Conservation (phyloP, 2,888 invertebrate genomes). For the Tipula helvola region DNA sequence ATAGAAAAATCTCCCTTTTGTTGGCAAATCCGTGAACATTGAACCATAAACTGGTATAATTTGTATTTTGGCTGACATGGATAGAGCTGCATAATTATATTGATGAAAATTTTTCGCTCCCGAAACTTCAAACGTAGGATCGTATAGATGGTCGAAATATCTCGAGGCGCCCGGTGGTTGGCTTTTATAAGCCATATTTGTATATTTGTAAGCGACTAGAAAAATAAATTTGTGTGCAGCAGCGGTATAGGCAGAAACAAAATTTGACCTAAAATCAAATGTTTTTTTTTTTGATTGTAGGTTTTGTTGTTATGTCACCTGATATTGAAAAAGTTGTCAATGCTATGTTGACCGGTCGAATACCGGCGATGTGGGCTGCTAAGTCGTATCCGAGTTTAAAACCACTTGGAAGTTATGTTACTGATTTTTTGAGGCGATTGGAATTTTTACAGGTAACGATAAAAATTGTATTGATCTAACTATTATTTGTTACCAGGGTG, state of each 20-base stretch:
- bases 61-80: slow-evolving; percentile 17
- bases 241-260: neutral
- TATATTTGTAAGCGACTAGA: slow-evolving; percentile 13
- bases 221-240: slow-evolving; percentile 7
- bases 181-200: slow-evolving; percentile 19
- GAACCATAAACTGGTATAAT: slow-evolving; percentile 18
- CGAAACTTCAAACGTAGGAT: slow-evolving; percentile 18
- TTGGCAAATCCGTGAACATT: slow-evolving; percentile 21
- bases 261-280: slow-evolving; percentile 6
- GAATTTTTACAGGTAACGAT: slow-evolving; percentile 64
- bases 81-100: slow-evolving; percentile 16
- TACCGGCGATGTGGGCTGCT: slow-evolving; percentile 72
- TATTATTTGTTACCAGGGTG: slow-evolving; percentile 17
- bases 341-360: slow-evolving; percentile 69
- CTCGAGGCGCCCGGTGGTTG: slow-evolving; percentile 17
- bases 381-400: slow-evolving; percentile 87
- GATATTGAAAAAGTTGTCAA: slow-evolving; percentile 75
- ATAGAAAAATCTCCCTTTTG: slow-evolving; percentile 15
- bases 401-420: slow-evolving; percentile 75
- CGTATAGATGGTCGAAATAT: slow-evolving; percentile 20
- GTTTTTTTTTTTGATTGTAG: slow-evolving; percentile 34
- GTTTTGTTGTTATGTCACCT: slow-evolving; percentile 73
- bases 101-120: slow-evolving; percentile 17
- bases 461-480: neutral
- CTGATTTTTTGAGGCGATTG: slow-evolving; percentile 71